Evolutionary conservation across 2,113 vertebrate species (phyloP).

Genomic region (Platichthys flesus): DNA sequence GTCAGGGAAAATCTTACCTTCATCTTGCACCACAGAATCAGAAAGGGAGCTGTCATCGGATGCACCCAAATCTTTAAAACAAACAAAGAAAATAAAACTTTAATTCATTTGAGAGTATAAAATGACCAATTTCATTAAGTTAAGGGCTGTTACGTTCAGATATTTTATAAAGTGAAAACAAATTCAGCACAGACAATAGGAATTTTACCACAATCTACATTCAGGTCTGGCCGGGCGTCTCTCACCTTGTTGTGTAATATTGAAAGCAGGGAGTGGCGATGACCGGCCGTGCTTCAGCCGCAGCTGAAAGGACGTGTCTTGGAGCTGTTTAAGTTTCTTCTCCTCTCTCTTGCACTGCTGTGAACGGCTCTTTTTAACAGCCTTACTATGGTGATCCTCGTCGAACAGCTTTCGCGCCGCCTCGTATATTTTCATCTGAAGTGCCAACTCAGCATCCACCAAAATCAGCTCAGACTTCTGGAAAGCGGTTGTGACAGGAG

Average conservation of each 20-base stretch:
- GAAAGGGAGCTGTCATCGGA: constrained; percentile 89
- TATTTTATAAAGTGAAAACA: not conserved
- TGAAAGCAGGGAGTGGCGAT: constrained; percentile 76
- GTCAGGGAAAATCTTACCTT: constrained; percentile 77
- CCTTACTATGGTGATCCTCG: constrained; percentile 85
- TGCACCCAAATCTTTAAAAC: constrained; percentile 77
- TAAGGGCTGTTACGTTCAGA: not conserved
- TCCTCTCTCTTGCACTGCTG: constrained; percentile 84
- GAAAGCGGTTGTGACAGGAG: not conserved
- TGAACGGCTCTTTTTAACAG: constrained; percentile 84
- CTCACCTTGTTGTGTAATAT: constrained; percentile 68
- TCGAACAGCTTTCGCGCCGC: constrained; percentile 85
- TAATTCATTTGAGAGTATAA: not conserved
- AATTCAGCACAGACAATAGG: not conserved
- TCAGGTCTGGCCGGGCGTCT: not conserved
- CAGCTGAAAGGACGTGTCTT: constrained; percentile 82
- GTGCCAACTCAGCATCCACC: constrained; percentile 86
- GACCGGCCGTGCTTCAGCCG: constrained; percentile 71
- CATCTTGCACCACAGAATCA: constrained; percentile 84
- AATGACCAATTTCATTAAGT: not conserved
- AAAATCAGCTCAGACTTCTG: constrained; percentile 85
- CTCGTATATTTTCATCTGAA: constrained; percentile 91
- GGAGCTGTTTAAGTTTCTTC: constrained; percentile 87
- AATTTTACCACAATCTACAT: not conserved
- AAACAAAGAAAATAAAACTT: not conserved